Evolutionary conservation across 2,888 invertebrate genomes (phyloP).

Genomic region (Leptinotarsa rubiginosa): DNA sequence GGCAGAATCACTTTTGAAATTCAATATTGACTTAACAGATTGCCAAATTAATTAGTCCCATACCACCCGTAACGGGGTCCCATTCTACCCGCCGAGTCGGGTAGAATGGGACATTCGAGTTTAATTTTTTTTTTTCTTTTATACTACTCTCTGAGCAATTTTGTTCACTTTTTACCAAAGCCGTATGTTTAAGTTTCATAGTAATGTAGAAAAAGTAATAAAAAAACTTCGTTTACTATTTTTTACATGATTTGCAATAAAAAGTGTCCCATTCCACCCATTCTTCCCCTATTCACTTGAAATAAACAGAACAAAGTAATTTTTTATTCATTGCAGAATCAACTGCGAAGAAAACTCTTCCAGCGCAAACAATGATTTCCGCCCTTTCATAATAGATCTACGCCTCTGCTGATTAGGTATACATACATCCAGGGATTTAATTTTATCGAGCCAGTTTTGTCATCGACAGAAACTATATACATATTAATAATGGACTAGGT

Average conservation of each 20-base stretch:
- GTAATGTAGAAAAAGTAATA: not conserved
- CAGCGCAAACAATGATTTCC: not conserved
- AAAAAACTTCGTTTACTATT: not conserved
- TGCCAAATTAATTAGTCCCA: conserved; percentile 3
- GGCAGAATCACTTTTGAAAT: not conserved
- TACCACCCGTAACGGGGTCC: not conserved
- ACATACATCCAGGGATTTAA: conserved; percentile 34
- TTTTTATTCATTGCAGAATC: not conserved
- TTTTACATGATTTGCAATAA: too few species aligned
- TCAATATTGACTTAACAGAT: not conserved
- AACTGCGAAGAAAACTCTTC: not conserved
- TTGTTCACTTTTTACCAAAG: not conserved
- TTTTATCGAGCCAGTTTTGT: conserved; percentile 36
- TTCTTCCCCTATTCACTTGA: too few species aligned
- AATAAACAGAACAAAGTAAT: not conserved
- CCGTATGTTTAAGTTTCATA: not conserved
- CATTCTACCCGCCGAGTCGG: not conserved
- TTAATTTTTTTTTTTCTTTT: not conserved
- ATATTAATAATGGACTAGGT: conserved; percentile 33
- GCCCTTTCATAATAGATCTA: conserved; percentile 13
- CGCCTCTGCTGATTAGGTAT: conserved; percentile 23
- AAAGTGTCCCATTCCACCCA: too few species aligned
- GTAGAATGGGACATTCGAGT: not conserved
- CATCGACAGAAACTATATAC: conserved; percentile 43
- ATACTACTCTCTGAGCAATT: not conserved